Evolutionary conservation across 2,113 vertebrate genomes (phyloP).

Genomic region (Dendropsophus ebraccatus): DNA sequence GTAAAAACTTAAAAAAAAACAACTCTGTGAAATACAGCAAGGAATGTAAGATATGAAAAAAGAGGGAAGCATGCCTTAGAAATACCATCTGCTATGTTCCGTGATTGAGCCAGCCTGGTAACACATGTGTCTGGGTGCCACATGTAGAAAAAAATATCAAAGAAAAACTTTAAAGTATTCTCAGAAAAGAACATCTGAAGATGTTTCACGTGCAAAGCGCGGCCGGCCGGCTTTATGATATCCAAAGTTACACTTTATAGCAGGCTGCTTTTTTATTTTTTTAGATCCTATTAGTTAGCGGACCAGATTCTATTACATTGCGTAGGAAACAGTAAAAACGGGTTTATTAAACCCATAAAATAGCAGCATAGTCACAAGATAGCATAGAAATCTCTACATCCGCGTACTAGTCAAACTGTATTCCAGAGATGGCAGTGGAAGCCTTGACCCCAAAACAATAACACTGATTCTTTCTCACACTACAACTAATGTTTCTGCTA

Average conservation of each 20-base stretch:
- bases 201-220: slow-evolving; percentile 40
- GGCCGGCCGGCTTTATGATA: background rate
- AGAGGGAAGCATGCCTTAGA: slow-evolving; percentile 16
- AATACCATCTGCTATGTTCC: slow-evolving; percentile 33
- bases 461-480: background rate
- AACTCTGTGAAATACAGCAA: background rate
- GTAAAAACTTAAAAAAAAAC: background rate
- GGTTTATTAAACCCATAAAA: background rate
- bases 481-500: background rate
- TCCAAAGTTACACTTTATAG: background rate
- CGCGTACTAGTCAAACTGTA: background rate
- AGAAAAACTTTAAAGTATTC: slow-evolving; percentile 35
- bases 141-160: slow-evolving; percentile 48
- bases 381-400: background rate
- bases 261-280: background rate
- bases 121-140: slow-evolving; percentile 48
- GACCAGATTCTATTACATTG: background rate
- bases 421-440: background rate
- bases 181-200: slow-evolving; percentile 39
- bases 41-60: slow-evolving; percentile 18
- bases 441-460: background rate
- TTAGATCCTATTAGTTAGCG: background rate
- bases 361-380: background rate
- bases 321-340: background rate
- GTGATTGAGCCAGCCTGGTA: slow-evolving; percentile 20